A percentile compares a stretch with the other conserved stretches of the same genome.
These are phyloP conservation scores for Brienomyrus brachyistius DNA, from an alignment of 2,113 vertebrate species.

Conservation along the genomic window DNA sequence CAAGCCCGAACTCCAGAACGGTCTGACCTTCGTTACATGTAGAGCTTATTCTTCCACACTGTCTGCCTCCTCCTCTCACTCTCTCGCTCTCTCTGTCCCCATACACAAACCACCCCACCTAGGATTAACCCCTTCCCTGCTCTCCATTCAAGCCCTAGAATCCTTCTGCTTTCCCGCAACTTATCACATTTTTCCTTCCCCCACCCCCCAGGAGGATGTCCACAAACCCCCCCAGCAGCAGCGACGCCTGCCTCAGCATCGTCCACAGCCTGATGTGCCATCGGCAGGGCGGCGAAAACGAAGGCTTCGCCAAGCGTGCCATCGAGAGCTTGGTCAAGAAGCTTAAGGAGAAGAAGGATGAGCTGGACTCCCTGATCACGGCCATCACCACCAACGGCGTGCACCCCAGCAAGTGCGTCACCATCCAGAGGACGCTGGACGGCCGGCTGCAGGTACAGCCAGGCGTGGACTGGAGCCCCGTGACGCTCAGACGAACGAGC, in stretches of 20 bases:
- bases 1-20: background rate
- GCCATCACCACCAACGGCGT: constrained; percentile 70
- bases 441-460: constrained; percentile 70
- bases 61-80: background rate
- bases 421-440: constrained; percentile 78
- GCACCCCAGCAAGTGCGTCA: constrained; percentile 74
- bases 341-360: constrained; percentile 72
- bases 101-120: background rate
- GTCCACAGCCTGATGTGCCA: constrained; percentile 80
- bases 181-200: background rate
- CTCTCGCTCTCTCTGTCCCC: background rate
- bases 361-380: constrained; percentile 72
- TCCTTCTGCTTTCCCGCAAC: background rate
- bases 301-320: constrained; percentile 70
- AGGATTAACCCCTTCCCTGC: background rate
- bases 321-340: constrained; percentile 74
- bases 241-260: constrained; percentile 66
- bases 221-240: constrained; percentile 59
- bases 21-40: background rate
- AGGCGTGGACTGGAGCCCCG: background rate
- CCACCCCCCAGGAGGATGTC: constrained; percentile 46
- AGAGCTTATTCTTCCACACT: background rate
- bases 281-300: constrained; percentile 73
- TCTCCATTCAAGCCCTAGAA: background rate
- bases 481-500: background rate